Base-by-base conservation (phyloP, 2,797 vertebrate genomes). In the Lithobates sylvaticus region DNA sequence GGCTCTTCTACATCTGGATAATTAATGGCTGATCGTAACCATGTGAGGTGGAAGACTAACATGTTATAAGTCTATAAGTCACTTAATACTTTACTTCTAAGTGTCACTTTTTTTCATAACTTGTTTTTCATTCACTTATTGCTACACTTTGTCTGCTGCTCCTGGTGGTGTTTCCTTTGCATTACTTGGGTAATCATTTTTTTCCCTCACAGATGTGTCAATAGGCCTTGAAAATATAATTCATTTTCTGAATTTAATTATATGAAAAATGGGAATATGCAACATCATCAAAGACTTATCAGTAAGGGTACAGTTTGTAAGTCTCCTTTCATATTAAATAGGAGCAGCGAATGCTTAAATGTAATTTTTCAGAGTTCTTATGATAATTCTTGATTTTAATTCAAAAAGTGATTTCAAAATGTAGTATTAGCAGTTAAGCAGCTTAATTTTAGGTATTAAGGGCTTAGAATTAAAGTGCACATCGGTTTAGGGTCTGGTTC, bases 321-420 rank as follows among this genome's bases (percentile, higher is more conserved):
- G 64, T 71, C 21, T 71, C 10, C 32, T 10, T 72, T 61, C 36
- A 81, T 23, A 82, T 15, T 15, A 61, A 61, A 61, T n/a, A 72
- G 32, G n/a, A 73, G 36, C 69, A 7, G 10, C 50, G 1, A 58
- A 70, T 39, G 13, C 64, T 81, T 42, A 10, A 81, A 79, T 81
- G 32, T 16, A 1, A 27, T 58, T 34, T 81, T 32, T 36, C 79
- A 58, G 23, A 15, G 15, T 32, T 44, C 23, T n/a, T 23, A 42
- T 72, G 79, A 73, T 65, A 21, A 61, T 64, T 26, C 10, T 27
- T 81, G 2, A 29, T 61, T 61, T 16, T 29, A 42, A 73, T 73
- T 81, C 36, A 29, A n/a, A 71, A 13, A 61, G 72, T 81, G 7
- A 16, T 26, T 73, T 61, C 23, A 81, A n/a, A 81, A 81, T 58